Base-by-base conservation (phyloP, 1,140 invertebrate genomes). In the Bombus waltoni region DNA sequence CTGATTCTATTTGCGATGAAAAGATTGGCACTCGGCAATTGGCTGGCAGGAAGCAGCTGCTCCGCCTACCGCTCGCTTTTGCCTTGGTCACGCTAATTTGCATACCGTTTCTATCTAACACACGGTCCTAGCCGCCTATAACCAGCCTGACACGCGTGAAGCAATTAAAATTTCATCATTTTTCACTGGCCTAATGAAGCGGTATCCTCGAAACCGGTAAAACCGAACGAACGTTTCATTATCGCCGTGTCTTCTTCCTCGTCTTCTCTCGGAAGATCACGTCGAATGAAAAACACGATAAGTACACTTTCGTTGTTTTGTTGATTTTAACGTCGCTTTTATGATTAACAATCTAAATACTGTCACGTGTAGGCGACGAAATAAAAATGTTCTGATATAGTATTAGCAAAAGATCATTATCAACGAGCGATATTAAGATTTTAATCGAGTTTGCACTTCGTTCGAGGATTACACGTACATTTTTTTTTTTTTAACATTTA, bases 61-160 rank as follows among this genome's bases (percentile, higher is more conserved):
- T 66, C 83, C 83, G 83, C 83, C 83, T 81, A 85, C 83, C 62
- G 79, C 15, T 44, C 42, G 10, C 74, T 42, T 32, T 62, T 57
- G 66, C 42, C 77, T 81, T 42, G n/a, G 44, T 65, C 70, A 79
- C 86, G 76, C 82, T 83, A 89, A 92, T 87, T 88, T 79, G 78
- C 86, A 75, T 81, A 62, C 74, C 75, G 42, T 70, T 86, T 70
- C 42, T 38, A 82, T 74, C 70, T 75, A 53, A 28, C 11, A 2
- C 68, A 8, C 74, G 81, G n/a, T 40, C 38, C 59, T 75, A 35
- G 18, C 81, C 25, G 25, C 38, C 35, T 35, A n/a, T 70, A 35
- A 77, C 38, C 57, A 65, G 25, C 70, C 28, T 15, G 35, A 68
- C 42, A 70, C 78, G 62, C 44, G 65, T n/a, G 32, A 25, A 77